Evolutionary conservation across 1,140 invertebrate genomes (phyloP), one percentile per base, ranked within the genome.

Genomic region (Procambarus virginalis): DNA sequence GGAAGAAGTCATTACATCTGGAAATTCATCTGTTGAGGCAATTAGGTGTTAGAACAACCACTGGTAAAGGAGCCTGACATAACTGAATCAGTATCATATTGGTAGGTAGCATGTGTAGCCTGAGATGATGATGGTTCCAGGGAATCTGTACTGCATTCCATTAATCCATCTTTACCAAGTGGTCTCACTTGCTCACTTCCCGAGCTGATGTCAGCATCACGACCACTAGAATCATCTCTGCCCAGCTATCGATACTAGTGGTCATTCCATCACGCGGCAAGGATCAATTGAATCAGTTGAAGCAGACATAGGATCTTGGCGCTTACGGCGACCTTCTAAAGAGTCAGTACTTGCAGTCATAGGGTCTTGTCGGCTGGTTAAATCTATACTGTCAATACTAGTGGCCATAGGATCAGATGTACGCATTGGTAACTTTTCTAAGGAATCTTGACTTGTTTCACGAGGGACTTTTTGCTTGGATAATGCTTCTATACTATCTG

Each of bases 51-150:
- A 77, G 96, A 96, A 89, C 96, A 96, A 92, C 95, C 96, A 94
- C 96, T 97, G 51, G 96, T 97, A 70, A 97, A 95, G 93, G 96
- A 97, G 22, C 96, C 96, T 5, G 96, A 97, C 96, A 97, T 97
- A 34, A 96, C 95, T 0, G 97, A 97, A 92, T 97, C 96, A 0
- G 96, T 96, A 93, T 97, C 96, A 92, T 96, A 96, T 92, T 97
- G 96, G 93, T 96, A 97, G n/a, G 96, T 97, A 22, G 97, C 97
- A 93, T 96, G 95, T 0, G 96, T 97, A 0, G 96, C 96, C 20
- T 96, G 96, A 2, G 96, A 97, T 92, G 96, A 97, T 0, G 96
- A 70, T 55, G 86, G 86, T 93, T 93, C 93, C 93, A 94, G 89
- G 85, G 93, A 92, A 93, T 94, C 91, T 83, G 93, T 86, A 92